Percentiles rank a stretch among this genome's conserved stretches.
Conservation (phyloP, 2,797 vertebrate genomes). For the Halcyon badia region DNA sequence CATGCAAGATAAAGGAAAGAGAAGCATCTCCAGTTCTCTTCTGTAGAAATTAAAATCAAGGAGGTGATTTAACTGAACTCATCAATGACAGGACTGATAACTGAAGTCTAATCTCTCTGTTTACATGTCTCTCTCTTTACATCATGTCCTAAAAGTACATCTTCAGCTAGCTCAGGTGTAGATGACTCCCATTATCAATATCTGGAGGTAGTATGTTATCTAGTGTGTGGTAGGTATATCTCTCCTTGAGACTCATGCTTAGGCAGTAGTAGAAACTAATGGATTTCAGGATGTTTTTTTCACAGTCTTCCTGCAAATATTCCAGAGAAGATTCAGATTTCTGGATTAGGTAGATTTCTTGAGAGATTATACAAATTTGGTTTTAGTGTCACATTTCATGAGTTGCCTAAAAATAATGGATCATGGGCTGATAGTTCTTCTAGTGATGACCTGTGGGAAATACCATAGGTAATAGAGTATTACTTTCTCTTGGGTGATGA, state of each 20-base stretch:
- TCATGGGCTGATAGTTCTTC: background rate
- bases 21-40: background rate
- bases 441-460: background rate
- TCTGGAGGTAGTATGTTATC: background rate
- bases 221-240: background rate
- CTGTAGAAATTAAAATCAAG: background rate
- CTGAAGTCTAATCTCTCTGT: background rate
- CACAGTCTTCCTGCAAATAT: background rate
- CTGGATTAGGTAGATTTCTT: background rate
- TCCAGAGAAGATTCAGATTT: background rate
- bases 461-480: background rate
- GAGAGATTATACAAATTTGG: background rate
- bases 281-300: background rate
- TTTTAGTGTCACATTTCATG: background rate
- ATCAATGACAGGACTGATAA: background rate
- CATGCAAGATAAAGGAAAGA: background rate
- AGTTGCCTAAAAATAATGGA: background rate
- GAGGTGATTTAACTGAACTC: background rate
- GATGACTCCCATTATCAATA: background rate
- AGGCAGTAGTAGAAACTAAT: background rate
- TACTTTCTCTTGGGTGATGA: background rate
- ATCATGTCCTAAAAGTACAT: background rate
- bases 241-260: background rate
- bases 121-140: background rate
- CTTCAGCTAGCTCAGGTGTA: background rate